Conservation (phyloP, 2,797 vertebrate genomes). For the Peromyscus attwateri region DNA sequence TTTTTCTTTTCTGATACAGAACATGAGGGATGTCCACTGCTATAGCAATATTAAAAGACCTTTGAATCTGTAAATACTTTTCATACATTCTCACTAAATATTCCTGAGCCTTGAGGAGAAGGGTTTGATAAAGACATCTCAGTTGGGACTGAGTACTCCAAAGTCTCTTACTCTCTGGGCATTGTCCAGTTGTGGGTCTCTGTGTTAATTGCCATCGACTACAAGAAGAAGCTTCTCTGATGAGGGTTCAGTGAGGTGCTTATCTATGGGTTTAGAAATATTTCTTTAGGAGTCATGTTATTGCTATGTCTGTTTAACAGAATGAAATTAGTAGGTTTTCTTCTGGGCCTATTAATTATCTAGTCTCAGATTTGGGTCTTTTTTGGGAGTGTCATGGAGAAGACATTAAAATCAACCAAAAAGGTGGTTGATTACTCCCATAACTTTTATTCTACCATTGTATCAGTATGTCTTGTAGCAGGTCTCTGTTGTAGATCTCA, state of each 20-base stretch:
- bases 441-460: background rate
- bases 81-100: background rate
- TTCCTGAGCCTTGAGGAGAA: background rate
- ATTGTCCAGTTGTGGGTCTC: background rate
- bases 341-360: background rate
- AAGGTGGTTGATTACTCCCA: background rate
- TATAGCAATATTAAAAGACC: background rate
- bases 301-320: background rate
- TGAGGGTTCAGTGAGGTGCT: background rate
- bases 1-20: background rate
- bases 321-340: background rate
- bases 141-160: background rate
- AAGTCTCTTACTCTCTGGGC: background rate
- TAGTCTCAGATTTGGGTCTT: background rate
- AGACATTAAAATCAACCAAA: background rate
- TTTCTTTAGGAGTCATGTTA: background rate
- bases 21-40: background rate
- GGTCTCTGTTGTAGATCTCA: background rate
- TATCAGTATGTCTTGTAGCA: background rate
- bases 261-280: background rate
- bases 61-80: background rate
- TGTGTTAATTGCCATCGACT: background rate
- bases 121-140: background rate
- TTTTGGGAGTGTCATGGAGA: background rate
- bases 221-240: background rate